Evolutionary conservation across 2,113 vertebrate genomes (phyloP).

Genomic region (Bambusicola thoracicus): DNA sequence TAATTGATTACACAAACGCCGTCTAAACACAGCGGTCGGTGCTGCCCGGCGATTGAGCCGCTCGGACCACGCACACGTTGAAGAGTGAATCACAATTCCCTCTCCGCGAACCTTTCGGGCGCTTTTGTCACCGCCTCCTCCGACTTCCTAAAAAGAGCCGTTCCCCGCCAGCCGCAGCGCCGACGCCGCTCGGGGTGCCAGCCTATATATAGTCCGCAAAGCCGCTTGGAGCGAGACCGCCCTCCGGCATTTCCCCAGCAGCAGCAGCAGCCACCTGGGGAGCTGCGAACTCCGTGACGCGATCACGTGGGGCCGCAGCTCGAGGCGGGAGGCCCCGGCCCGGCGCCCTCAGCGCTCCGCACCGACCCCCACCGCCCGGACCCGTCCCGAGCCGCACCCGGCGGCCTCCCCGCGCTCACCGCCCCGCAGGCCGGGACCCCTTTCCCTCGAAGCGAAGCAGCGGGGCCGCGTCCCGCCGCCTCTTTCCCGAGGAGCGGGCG

Average conservation of each 20-base stretch:
- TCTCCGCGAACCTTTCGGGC: rapidly evolving
- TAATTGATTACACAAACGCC: rapidly evolving
- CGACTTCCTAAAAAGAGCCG: not conserved
- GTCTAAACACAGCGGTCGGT: rapidly evolving
- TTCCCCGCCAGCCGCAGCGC: rapidly evolving
- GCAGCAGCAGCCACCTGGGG: not conserved
- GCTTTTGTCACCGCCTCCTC: rapidly evolving
- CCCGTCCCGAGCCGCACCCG: no score
- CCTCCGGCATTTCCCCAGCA: not conserved
- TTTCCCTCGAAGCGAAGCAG: no score
- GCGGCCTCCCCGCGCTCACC: no score
- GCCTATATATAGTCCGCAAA: slow-evolving; percentile 51
- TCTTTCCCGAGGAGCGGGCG: no score
- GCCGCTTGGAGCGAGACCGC: not conserved
- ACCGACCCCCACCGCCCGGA: no score
- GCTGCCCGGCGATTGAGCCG: rapidly evolving
- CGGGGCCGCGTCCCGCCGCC: no score
- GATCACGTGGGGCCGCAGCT: not conserved
- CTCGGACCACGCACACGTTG: rapidly evolving
- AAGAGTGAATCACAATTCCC: rapidly evolving
- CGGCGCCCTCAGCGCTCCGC: not conserved
- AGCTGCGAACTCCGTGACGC: rapidly evolving
- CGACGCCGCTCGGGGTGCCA: not conserved
- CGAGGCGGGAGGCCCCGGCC: no score
- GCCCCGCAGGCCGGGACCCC: not conserved